Evolutionary conservation across 2,888 invertebrate genomes (phyloP).

Genomic region (Drymonia ruficornis): DNA sequence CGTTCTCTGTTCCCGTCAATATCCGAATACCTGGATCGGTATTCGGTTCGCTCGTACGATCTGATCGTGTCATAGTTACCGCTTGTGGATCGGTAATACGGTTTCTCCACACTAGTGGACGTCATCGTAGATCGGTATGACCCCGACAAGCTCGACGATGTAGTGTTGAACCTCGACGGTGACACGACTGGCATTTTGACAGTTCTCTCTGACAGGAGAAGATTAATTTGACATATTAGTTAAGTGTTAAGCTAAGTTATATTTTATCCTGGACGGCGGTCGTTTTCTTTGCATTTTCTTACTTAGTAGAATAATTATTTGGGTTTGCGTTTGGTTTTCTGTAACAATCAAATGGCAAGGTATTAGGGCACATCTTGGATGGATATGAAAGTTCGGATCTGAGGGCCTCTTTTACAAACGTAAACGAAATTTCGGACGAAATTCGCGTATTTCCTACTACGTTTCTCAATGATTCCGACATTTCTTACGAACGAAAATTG

Average conservation of each 20-base stretch:
- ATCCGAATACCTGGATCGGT: conserved; percentile 66
- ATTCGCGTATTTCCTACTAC: too few species aligned
- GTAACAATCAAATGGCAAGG: conserved; percentile 47
- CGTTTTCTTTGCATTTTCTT: conserved; percentile 68
- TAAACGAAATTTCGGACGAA: too few species aligned
- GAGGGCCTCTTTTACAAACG: too few species aligned
- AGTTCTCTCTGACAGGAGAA: conserved; percentile 8
- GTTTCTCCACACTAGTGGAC: conserved; percentile 81
- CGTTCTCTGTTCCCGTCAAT: conserved; percentile 74
- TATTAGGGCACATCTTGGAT: too few species aligned
- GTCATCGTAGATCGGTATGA: conserved; percentile 76
- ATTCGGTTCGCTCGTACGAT: conserved; percentile 61
- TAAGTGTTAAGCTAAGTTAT: conserved; percentile 24
- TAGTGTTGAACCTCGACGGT: conserved; percentile 77
- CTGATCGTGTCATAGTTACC: conserved; percentile 72
- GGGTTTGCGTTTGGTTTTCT: conserved; percentile 43
- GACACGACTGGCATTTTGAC: conserved; percentile 85
- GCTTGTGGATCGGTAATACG: conserved; percentile 77
- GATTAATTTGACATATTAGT: conserved; percentile 1
- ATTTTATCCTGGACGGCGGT: conserved; percentile 68
- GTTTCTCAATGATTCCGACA: too few species aligned
- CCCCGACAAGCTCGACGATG: conserved; percentile 77
- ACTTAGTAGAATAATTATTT: conserved; percentile 14
- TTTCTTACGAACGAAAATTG: too few species aligned
- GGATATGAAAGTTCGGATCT: too few species aligned